Evolutionary conservation across 2,888 invertebrate genomes (phyloP), one percentile per base, ranked within the genome.

Genomic region (Sclerodermus sp.): DNA sequence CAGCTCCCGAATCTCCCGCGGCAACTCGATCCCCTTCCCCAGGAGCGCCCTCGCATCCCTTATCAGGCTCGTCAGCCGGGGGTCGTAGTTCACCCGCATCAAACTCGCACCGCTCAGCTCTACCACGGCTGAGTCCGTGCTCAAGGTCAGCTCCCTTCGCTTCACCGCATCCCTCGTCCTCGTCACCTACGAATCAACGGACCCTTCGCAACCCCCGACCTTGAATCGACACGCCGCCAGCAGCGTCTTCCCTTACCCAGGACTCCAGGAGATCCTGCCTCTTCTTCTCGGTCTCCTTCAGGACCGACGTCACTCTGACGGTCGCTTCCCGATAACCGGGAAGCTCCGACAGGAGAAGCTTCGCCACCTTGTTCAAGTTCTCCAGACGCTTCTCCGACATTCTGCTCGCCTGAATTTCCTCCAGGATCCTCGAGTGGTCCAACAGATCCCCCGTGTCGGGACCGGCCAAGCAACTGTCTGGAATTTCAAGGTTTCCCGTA

Each of bases 81-180:
- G 90, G 68, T 94, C 92, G 79, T 93, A 98, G 68, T 93, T 95
- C 1, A 99, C 97, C 53, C 87, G 86, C 91, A 94, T 89, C 64
- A 91, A 79, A 62, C 88, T 88, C 23, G 84, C 83, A 31, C 85
- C 82, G 32, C 89, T 88, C 69, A 94, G 88, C 70, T 89, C 86
- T 0, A 94, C 88, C 1, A 94, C 93, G 0, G 91, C 87, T 58
- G 88, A 87, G 56, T 89, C 73, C 1, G 66, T 68, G 12, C 74
- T 67, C 1, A 78, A 51, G 0, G 66, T 65, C 16, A 78, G 47
- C 29, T 76, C 70, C 13, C 70, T 72, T 4, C 40, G 66, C 1
- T 55, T 47, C 1, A 78, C 66, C 1, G 71, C 70, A 1, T 62
- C 55, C 45, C 65, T 67, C 0, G 68, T 74, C 1, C 67, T 64